Base-by-base conservation (phyloP, 2,113 vertebrate species). In the western clawed frog (Xenopus tropicalis) region DNA sequence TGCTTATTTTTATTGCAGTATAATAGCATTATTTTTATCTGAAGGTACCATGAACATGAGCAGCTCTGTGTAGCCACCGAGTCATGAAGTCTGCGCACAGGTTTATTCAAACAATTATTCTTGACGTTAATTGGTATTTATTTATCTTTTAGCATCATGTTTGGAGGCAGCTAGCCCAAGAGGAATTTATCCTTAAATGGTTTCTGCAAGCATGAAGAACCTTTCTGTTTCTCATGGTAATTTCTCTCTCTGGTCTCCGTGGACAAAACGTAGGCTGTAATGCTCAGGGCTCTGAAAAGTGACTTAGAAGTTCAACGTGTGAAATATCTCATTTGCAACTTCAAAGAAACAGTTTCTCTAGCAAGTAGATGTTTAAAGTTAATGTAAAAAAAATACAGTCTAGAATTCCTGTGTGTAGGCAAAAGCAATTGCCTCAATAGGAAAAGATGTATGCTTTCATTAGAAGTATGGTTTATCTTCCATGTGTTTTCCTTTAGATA, bases 101-200 rank as follows among this genome's bases (percentile, higher is more conserved):
- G 63, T 52, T 66, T 74, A 74, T 74, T 51, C 42, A 74, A 74
- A 66, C 63, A 59, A 66, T 74, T 66, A 59, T 46, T 66, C 6
- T 19, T 54, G 21, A 24, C 37, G 25, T 67, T 66, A 74, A 59
- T 59, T 66, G 54, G 54, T 74, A 48, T 74, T 74, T 74, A 74
- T 74, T 66, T 72, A 64, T 61, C 56, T 72, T 71, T 66, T 66
- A 21, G 21, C 54, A 59, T 58, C 46, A 17, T 59, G 37, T 29
- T 72, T 57, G 54, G 37, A 73, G 21, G 21, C 9, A 42, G 14
- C 13, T 48, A 66, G 62, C 22, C 71, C 16, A 24, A 19, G 42
- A 66, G 63, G 63, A 66, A 74, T 66, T 66, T 74, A 66, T 37
- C 54, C 43, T 74, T 24, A 66, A 56, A 74, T 66, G 61, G 66